These are phyloP conservation scores for Eupithecia insigniata DNA, from an alignment of 2,888 invertebrate species.

Conservation along the genomic window DNA sequence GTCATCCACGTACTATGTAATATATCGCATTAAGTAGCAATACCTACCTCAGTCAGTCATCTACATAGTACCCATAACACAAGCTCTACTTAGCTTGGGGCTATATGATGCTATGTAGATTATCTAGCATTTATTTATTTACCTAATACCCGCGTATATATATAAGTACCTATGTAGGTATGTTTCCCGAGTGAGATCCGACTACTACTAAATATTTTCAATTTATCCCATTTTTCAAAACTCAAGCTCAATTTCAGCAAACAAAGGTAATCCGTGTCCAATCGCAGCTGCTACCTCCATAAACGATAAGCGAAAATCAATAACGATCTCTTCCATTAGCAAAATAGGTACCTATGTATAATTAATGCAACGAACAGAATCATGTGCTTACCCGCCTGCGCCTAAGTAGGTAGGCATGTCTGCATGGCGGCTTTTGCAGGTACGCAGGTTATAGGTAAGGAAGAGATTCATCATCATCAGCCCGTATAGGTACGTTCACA, in stretches of 20 bases:
- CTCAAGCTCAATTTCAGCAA: constrained; percentile 18
- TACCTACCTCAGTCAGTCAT: no score
- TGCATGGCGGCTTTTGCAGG: no score
- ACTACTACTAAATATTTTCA: not conserved
- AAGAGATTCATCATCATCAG: no score
- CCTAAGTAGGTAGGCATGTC: not conserved
- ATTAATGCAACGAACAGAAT: constrained; percentile 66
- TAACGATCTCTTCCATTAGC: constrained; percentile 68
- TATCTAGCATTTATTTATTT: no score
- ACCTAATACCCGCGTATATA: not conserved
- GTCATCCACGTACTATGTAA: no score
- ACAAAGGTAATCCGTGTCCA: constrained; percentile 65
- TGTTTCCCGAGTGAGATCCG: not conserved
- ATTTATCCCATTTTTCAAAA: not conserved
- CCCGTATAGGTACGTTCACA: no score
- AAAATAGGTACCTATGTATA: constrained; percentile 48
- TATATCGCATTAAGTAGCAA: no score
- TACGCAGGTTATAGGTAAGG: no score
- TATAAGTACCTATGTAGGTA: no score
- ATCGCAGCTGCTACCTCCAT: constrained; percentile 63
- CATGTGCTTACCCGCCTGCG: constrained; percentile 16
- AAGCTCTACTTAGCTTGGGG: no score
- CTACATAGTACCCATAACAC: no score
- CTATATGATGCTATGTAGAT: no score
- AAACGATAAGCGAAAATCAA: constrained; percentile 76